Evolutionary conservation across 2,113 vertebrate genomes (phyloP).

Genomic region (Camelus dromedarius): DNA sequence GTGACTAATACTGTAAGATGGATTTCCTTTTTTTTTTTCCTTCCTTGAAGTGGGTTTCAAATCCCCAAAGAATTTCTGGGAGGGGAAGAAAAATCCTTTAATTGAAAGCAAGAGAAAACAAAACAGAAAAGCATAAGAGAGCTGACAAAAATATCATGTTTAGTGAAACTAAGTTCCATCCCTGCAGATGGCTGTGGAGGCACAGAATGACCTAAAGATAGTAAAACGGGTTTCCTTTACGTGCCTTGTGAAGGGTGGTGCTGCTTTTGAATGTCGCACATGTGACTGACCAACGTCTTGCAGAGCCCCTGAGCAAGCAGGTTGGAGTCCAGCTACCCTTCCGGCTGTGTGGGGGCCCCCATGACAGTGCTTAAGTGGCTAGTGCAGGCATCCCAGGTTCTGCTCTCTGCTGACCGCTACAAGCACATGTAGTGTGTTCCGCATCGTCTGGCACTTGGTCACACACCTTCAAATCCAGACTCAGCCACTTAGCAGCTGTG

Average conservation of each 20-base stretch:
- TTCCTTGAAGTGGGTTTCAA: constrained; percentile 84
- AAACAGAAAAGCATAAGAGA: constrained; percentile 77
- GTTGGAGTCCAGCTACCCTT: neutral
- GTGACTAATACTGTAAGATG: constrained; percentile 79
- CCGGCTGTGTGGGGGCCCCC: neutral
- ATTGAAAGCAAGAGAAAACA: constrained; percentile 83
- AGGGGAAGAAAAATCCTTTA: constrained; percentile 74
- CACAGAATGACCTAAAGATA: constrained; percentile 66
- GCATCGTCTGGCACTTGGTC: rapidly evolving
- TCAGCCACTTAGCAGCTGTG: neutral
- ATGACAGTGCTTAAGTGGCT: neutral
- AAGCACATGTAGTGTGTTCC: neutral
- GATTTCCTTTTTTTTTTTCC: constrained; percentile 67
- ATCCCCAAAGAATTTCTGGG: constrained; percentile 81
- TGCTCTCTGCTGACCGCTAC: neutral
- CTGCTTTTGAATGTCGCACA: neutral
- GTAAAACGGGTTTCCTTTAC: constrained; percentile 53
- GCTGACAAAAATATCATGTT: constrained; percentile 80
- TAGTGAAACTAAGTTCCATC: constrained; percentile 75
- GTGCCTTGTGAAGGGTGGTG: neutral
- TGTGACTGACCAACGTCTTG: neutral
- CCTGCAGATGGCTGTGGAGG: constrained; percentile 69
- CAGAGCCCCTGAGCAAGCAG: neutral
- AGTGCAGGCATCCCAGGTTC: too few species aligned
- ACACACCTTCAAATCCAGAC: neutral